A percentile compares a stretch with the other conserved stretches of the same genome.
Conservation (phyloP, 2,113 vertebrate genomes). For the Dasyprocta punctata region DNA sequence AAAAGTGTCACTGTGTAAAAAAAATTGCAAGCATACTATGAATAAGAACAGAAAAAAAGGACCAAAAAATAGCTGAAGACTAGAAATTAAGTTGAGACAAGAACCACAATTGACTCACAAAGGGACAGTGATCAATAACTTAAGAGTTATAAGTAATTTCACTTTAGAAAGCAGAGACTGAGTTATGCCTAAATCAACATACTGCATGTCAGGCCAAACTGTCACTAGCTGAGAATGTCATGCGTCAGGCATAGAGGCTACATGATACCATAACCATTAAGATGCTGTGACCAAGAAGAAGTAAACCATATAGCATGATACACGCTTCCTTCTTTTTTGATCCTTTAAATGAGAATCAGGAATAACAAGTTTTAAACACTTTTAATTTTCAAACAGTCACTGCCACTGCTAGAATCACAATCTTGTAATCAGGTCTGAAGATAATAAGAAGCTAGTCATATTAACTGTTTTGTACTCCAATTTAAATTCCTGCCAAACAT, state of each 20-base stretch:
- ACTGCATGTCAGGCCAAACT: not conserved
- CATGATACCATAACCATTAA: not conserved
- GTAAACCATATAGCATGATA: not conserved
- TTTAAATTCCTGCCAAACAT: conserved; percentile 35
- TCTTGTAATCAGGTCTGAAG: not conserved
- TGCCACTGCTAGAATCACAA: not conserved
- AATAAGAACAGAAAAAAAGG: conserved; percentile 37
- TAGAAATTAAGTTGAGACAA: conserved; percentile 35
- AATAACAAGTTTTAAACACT: conserved; percentile 3
- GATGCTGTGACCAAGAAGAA: not conserved
- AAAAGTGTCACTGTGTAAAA: not conserved
- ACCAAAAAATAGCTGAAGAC: conserved; percentile 14
- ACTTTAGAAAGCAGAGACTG: conserved; percentile 22
- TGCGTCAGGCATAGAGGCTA: not conserved
- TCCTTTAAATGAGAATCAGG: not conserved
- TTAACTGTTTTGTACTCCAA: conserved; percentile 5
- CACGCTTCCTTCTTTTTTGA: not conserved
- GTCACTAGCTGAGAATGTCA: not conserved
- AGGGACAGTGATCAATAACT: not conserved
- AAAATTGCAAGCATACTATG: not conserved
- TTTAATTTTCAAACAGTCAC: conserved; percentile 3
- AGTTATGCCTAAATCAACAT: not conserved
- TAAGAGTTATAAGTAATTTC: not conserved
- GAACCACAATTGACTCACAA: conserved; percentile 20
- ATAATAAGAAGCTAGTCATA: conserved; percentile 29